Conservation (phyloP, 1,140 invertebrate species). For the Micrasema minimum region DNA sequence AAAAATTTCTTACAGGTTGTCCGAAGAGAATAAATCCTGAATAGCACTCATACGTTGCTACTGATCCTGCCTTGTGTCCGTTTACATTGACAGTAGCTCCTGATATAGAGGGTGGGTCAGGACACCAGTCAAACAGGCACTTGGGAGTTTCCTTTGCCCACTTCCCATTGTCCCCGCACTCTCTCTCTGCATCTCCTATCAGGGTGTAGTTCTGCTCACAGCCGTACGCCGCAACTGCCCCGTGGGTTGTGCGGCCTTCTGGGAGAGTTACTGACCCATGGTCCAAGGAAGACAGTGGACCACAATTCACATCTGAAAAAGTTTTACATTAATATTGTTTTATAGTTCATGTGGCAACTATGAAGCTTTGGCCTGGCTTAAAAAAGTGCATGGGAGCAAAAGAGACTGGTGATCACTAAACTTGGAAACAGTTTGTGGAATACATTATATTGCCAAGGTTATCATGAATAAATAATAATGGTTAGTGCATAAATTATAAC, state of each 20-base stretch:
- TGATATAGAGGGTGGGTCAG: conserved; percentile 78
- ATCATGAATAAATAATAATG: too few species aligned
- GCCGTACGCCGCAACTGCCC: conserved; percentile 78
- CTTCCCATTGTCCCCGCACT: conserved; percentile 79
- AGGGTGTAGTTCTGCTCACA: conserved; percentile 89
- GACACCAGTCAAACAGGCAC: conserved; percentile 88
- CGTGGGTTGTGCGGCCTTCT: conserved; percentile 79
- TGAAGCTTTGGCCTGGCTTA: too few species aligned
- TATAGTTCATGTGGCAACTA: too few species aligned
- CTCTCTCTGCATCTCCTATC: conserved; percentile 75
- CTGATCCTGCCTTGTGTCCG: conserved; percentile 80
- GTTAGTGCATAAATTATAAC: too few species aligned
- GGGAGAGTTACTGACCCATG: conserved; percentile 78
- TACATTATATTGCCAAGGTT: too few species aligned
- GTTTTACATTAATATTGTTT: too few species aligned
- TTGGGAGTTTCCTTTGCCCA: conserved; percentile 85
- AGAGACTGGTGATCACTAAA: too few species aligned
- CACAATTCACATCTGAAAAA: conserved; percentile 81
- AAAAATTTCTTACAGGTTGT: conserved; percentile 76
- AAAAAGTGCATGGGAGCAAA: too few species aligned
- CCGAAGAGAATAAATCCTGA: conserved; percentile 88
- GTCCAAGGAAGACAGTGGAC: conserved; percentile 73
- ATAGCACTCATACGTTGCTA: conserved; percentile 83
- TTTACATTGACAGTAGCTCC: conserved; percentile 77
- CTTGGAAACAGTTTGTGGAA: too few species aligned